phyloP scores from a whole-genome alignment of 2,888 invertebrate genomes.

The Arge pagana region DNA sequence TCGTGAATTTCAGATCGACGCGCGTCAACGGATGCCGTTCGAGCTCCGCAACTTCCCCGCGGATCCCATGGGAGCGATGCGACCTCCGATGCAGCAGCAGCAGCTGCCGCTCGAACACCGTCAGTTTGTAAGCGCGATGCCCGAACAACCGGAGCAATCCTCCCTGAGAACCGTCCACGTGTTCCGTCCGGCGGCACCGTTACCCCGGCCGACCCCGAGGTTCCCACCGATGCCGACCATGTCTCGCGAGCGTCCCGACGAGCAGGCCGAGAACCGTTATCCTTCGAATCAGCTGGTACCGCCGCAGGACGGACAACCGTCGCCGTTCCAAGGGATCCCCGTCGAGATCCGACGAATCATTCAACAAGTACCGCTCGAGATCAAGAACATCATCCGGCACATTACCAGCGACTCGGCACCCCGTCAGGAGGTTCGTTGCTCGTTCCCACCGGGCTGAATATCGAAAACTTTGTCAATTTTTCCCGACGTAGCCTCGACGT shows the following conservation, averaged over 20 bases:
- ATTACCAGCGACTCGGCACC: constrained; percentile 45
- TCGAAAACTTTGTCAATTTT: neutral
- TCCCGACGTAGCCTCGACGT: neutral
- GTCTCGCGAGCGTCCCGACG: too few species aligned
- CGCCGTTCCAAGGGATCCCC: constrained; percentile 54
- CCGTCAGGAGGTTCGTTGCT: too few species aligned
- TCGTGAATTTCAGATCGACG: constrained; percentile 40
- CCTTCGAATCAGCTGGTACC: constrained; percentile 43
- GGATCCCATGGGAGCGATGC: constrained; percentile 63
- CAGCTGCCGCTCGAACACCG: constrained; percentile 40
- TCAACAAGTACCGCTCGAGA: constrained; percentile 50
- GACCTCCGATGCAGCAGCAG: constrained; percentile 57
- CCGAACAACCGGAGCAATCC: constrained; percentile 29
- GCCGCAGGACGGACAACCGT: constrained; percentile 43
- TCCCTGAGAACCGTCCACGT: too few species aligned
- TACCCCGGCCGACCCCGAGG: constrained; percentile 38
- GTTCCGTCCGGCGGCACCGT: constrained; percentile 38
- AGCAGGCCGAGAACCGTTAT: neutral
- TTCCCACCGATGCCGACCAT: constrained; percentile 9
- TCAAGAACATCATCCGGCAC: constrained; percentile 52
- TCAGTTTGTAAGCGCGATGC: constrained; percentile 27
- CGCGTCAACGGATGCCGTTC: constrained; percentile 59
- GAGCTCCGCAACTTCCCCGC: constrained; percentile 61
- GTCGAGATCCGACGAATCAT: constrained; percentile 50
- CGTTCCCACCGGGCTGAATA: too few species aligned